phyloP scores from a whole-genome alignment of 1,140 invertebrate species.

The Whitmania pigra region DNA sequence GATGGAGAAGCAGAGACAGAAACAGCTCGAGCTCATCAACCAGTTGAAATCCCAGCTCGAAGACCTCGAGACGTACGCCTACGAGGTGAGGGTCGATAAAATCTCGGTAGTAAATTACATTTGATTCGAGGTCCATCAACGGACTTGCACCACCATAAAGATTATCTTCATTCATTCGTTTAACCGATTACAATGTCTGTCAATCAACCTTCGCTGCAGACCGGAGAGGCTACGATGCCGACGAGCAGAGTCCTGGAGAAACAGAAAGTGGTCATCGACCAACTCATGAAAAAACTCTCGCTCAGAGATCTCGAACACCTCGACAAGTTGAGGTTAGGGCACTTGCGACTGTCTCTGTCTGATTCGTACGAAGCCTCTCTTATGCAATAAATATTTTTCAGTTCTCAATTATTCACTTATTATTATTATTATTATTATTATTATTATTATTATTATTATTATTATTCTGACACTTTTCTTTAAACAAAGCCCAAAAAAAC shows the following conservation, averaged over 20 bases:
- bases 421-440: too few species aligned
- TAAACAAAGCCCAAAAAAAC: too few species aligned
- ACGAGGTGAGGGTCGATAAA: too few species aligned
- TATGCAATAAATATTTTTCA: too few species aligned
- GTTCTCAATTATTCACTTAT: too few species aligned
- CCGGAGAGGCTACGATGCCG: slow-evolving; percentile 63
- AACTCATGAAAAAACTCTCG: slow-evolving; percentile 61
- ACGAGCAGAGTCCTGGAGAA: slow-evolving; percentile 69
- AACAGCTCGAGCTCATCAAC: slow-evolving; percentile 71
- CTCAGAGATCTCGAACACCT: slow-evolving; percentile 59
- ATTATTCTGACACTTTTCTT: too few species aligned
- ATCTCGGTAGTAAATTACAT: too few species aligned
- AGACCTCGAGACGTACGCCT: slow-evolving; percentile 85
- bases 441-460: too few species aligned
- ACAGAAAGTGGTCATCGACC: slow-evolving; percentile 73
- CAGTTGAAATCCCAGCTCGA: slow-evolving; percentile 80
- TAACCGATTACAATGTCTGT: background rate
- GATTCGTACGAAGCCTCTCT: background rate
- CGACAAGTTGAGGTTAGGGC: slow-evolving; percentile 50
- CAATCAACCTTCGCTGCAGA: slow-evolving; percentile 35
- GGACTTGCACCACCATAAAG: too few species aligned
- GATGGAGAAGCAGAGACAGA: slow-evolving; percentile 53
- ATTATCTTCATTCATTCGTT: too few species aligned
- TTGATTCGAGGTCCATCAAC: too few species aligned
- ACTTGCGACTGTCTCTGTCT: too few species aligned